Percentiles rank a stretch among this genome's conserved stretches.
Conservation (phyloP, 2,113 vertebrate species). For the Equus quagga region DNA sequence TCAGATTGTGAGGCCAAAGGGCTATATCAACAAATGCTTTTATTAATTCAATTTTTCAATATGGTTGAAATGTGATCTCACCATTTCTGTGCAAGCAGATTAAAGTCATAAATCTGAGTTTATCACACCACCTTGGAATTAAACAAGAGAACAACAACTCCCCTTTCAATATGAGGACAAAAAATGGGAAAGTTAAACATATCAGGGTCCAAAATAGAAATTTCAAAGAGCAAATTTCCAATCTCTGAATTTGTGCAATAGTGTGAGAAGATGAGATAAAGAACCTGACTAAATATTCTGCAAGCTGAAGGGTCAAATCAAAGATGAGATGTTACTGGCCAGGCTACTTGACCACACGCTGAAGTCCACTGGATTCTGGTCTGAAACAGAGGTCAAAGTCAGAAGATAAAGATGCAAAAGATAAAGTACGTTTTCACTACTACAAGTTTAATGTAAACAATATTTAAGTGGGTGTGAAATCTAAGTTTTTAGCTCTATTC, state of each 20-base stretch:
- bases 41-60: conserved; percentile 77
- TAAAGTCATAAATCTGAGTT: conserved; percentile 77
- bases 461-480: background rate
- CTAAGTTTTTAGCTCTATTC: background rate
- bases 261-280: background rate
- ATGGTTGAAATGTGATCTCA: conserved; percentile 54
- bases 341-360: background rate
- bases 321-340: background rate
- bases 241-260: background rate
- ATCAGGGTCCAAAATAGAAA: background rate
- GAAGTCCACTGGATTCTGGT: background rate
- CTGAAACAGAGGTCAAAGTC: background rate
- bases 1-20: conserved; percentile 17
- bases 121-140: conserved; percentile 65
- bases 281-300: background rate
- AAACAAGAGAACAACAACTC: conserved; percentile 51
- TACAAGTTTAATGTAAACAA: background rate
- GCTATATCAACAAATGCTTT: conserved; percentile 55
- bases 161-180: conserved; percentile 32
- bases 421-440: background rate
- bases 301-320: background rate
- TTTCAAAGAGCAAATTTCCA: background rate
- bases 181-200: conserved; percentile 40
- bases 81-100: conserved; percentile 62
- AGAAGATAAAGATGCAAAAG: background rate